These are phyloP conservation scores for Anastrepha ludens DNA, from an alignment of 1,140 invertebrate genomes.

Conservation along the genomic window DNA sequence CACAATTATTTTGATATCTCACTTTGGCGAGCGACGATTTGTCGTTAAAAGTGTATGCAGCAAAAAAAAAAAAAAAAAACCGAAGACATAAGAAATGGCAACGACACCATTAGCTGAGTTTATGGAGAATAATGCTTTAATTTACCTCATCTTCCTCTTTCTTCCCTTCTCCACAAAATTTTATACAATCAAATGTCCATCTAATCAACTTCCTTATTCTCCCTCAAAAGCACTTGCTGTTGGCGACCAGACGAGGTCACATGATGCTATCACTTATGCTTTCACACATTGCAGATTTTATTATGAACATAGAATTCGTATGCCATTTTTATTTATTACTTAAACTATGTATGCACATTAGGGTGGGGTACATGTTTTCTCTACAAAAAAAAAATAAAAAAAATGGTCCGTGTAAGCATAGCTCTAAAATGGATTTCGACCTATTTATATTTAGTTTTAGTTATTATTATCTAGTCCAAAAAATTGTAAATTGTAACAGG, in stretches of 20 bases:
- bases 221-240: too few relatives aligned
- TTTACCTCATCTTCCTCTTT: background rate
- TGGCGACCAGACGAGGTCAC: background rate
- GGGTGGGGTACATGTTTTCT: too few relatives aligned
- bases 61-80: background rate
- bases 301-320: background rate
- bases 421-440: too few relatives aligned
- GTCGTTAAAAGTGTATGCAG: conserved; percentile 1
- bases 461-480: too few relatives aligned
- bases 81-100: background rate
- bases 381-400: too few relatives aligned
- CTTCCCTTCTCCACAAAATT: background rate
- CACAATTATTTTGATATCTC: conserved; percentile 45
- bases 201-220: background rate
- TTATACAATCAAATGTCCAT: background rate
- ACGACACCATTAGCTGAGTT: background rate
- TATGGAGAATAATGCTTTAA: background rate
- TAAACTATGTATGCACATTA: too few relatives aligned
- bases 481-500: too few relatives aligned
- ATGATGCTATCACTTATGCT: background rate
- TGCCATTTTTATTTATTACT: too few relatives aligned
- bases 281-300: background rate
- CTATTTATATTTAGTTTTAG: too few relatives aligned
- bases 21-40: conserved; percentile 3
- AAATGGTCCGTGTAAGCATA: too few relatives aligned